phyloP scores from a whole-genome alignment of 1,140 invertebrate genomes.

The Papilio aristodemus region DNA sequence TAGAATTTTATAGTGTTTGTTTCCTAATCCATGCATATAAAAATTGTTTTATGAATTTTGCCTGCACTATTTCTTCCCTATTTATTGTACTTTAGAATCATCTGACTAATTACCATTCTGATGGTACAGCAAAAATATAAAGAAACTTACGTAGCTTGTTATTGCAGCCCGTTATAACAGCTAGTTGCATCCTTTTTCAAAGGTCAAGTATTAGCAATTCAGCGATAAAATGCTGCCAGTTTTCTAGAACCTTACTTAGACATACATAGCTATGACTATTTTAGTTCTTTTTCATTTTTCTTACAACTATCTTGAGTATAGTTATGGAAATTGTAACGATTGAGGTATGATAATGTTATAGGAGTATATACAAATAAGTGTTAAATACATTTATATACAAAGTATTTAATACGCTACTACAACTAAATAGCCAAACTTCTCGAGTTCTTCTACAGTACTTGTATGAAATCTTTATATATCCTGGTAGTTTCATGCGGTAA shows the following conservation, averaged over 20 bases:
- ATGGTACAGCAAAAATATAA: too few relatives aligned
- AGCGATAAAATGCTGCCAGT: neutral
- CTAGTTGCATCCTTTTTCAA: neutral
- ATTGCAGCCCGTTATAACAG: neutral
- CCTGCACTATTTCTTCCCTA: too few relatives aligned
- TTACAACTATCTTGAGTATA: neutral
- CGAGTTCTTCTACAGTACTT: too few relatives aligned
- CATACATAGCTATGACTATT: neutral
- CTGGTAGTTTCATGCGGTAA: too few relatives aligned
- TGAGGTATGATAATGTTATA: neutral
- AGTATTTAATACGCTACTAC: neutral
- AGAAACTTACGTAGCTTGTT: neutral
- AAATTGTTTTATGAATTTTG: too few relatives aligned
- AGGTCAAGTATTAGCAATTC: slow-evolving; percentile 2
- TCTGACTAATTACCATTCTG: too few relatives aligned
- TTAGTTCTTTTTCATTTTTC: neutral
- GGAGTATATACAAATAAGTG: neutral
- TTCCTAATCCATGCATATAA: too few relatives aligned
- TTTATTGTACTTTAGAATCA: too few relatives aligned
- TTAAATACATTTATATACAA: too few relatives aligned
- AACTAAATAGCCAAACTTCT: neutral
- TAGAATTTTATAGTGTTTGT: too few relatives aligned
- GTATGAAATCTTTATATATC: too few relatives aligned
- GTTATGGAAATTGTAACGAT: neutral
- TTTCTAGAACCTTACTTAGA: neutral